Evolutionary conservation across 2,888 invertebrate species (phyloP).

Genomic region (Acronicta leporina): DNA sequence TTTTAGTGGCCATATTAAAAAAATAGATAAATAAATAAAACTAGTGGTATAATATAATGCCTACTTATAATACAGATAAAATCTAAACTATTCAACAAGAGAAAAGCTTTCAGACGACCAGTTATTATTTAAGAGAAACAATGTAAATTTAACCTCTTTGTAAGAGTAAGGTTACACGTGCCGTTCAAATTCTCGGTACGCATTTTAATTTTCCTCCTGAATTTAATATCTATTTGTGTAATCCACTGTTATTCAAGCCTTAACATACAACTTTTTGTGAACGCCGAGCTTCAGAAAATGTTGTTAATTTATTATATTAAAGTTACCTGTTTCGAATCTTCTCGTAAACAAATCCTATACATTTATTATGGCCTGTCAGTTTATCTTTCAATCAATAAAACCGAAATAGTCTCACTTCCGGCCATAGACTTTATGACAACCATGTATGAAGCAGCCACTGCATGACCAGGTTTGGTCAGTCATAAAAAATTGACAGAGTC

Average conservation of each 20-base stretch:
- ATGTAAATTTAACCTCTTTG: conserved; percentile 23
- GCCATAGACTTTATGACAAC: conserved; percentile 65
- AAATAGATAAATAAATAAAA: no score
- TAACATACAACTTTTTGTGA: conserved; percentile 49
- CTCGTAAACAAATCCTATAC: conserved; percentile 61
- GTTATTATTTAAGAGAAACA: conserved; percentile 31
- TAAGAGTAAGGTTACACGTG: conserved; percentile 44
- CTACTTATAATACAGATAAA: background rate
- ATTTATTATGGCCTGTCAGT: conserved; percentile 62
- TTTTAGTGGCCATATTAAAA: no score
- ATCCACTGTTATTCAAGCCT: conserved; percentile 35
- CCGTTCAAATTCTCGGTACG: conserved; percentile 29
- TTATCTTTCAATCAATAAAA: conserved; percentile 77
- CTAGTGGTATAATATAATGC: background rate
- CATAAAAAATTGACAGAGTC: conserved; percentile 55
- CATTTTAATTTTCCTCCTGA: conserved; percentile 33
- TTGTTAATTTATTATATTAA: conserved; percentile 53
- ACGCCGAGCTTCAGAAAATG: conserved; percentile 40
- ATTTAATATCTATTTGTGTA: conserved; percentile 35
- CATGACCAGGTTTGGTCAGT: conserved; percentile 56
- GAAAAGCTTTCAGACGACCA: conserved; percentile 6
- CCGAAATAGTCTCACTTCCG: conserved; percentile 74
- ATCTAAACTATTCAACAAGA: conserved; percentile 1
- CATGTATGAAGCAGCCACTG: conserved; percentile 53
- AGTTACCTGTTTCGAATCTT: conserved; percentile 51